Evolutionary conservation across 2,113 vertebrate genomes (phyloP), one percentile per base, ranked within the genome.

Genomic region (Neodontobutis hainanensis): DNA sequence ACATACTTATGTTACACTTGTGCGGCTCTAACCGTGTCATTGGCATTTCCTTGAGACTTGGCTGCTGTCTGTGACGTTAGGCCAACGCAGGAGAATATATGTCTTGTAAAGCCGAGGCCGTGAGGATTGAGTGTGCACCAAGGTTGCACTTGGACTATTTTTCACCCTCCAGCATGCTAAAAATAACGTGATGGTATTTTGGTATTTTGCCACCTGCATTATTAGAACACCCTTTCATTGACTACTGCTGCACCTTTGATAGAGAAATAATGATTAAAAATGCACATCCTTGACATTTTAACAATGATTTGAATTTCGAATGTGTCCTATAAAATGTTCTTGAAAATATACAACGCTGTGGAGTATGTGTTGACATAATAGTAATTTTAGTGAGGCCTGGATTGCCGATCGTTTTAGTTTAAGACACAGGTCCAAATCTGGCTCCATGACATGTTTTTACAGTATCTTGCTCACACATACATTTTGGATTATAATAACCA

Each of bases 151-250:
- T 79, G 65, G 69, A 72, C 70, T 87, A 65, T 85, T 86, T 85
- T 81, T 81, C 72, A 75, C 80, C 44, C 61, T 58, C 53, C 43
- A 27, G 65, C 5, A 2, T 6, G 61, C 73, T 87, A 86, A 85
- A 87, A 85, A 90, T 89, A 86, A 85, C 14, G 77, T 85, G 84
- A 83, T 83, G 75, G 78, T 88, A 90, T 91, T 87, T 86, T 81
- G 69, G 87, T 86, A 90, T 90, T 88, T 84, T 86, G 83, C 65
- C 86, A 87, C 89, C 86, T 85, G 81, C 65, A 69, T 78, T 85
- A 81, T 84, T 86, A 88, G 86, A 81, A 72, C 65, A 35, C 49
- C 80, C 78, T 81, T 83, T 75, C 55, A 73, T 65, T 61, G 63
- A 67, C 12, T 61, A 61, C 40, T 3, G 34, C 56, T 61, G 40